Conservation (phyloP, 2,797 vertebrate species). For the Harpagifer antarcticus region DNA sequence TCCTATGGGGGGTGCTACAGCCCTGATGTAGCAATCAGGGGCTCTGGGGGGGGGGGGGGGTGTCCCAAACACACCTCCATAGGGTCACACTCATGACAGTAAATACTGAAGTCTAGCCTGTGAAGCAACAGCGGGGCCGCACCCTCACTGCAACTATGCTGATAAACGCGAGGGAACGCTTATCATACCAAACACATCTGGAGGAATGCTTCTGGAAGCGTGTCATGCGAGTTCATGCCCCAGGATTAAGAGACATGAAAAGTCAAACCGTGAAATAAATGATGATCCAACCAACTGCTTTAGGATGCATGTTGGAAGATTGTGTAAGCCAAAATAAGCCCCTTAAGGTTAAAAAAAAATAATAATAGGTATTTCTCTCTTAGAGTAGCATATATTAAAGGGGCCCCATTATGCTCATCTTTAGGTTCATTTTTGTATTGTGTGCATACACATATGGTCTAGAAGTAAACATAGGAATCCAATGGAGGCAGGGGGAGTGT, state of each 20-base stretch:
- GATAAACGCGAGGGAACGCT: constrained; percentile 63
- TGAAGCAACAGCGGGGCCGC: constrained; percentile 26
- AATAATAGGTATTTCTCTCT: not conserved
- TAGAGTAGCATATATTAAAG: not conserved
- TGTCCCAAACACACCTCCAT: not conserved
- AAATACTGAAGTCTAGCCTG: constrained; percentile 1
- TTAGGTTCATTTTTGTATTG: too few species aligned
- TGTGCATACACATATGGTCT: too few species aligned
- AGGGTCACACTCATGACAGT: constrained; percentile 4
- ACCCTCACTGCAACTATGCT: constrained; percentile 48
- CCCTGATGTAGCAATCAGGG: not conserved
- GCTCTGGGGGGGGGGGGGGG: not conserved
- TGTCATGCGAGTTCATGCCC: not conserved
- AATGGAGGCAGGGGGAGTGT: too few species aligned
- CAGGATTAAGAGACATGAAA: too few species aligned
- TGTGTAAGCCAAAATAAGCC: not conserved
- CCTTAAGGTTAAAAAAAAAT: not conserved
- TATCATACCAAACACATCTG: constrained; percentile 66
- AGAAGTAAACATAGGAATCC: too few species aligned
- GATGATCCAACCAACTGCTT: not conserved
- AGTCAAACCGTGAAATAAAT: too few species aligned
- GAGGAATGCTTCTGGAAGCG: constrained; percentile 30
- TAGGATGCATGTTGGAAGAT: not conserved
- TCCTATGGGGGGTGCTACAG: constrained; percentile 59
- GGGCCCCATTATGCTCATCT: too few species aligned